Percentiles rank a stretch among this genome's conserved stretches.
Conservation (phyloP, 2,113 vertebrate species). For the Phodopus roborovskii region DNA sequence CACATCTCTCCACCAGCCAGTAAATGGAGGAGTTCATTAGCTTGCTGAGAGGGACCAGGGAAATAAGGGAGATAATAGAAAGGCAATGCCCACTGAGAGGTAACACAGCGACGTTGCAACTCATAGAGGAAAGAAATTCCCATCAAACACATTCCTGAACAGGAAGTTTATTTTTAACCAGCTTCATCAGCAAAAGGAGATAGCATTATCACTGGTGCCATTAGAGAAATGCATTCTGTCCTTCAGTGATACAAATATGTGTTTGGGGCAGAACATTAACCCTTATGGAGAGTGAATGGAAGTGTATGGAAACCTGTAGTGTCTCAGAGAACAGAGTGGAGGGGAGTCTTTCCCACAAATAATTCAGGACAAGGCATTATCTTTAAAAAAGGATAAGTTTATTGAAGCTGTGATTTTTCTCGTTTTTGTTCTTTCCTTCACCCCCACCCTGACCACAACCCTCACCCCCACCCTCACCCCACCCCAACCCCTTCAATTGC, state of each 20-base stretch:
- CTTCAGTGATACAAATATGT: background rate
- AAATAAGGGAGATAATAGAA: background rate
- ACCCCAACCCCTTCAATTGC: background rate
- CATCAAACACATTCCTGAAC: background rate
- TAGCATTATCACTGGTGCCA: too few relatives aligned
- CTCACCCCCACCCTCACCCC: rapidly evolving
- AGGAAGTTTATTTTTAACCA: background rate
- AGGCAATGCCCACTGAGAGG: too few relatives aligned
- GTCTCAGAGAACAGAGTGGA: background rate
- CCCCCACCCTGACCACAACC: rapidly evolving
- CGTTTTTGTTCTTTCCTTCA: rapidly evolving
- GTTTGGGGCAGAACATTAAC: background rate
- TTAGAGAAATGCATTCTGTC: background rate
- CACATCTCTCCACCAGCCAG: rapidly evolving
- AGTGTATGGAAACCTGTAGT: background rate
- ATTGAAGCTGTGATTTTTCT: background rate
- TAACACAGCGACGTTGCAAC: too few relatives aligned
- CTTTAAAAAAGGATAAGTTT: background rate
- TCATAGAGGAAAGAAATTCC: background rate
- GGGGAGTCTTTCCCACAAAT: background rate
- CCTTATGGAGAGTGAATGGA: background rate
- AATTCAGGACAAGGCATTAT: background rate
- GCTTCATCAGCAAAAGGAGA: background rate
- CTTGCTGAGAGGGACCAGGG: background rate
- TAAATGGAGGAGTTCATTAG: background rate